Percentiles rank a stretch among this genome's conserved stretches.
Evolutionary conservation across 2,113 vertebrate species (phyloP).

Genomic region (Campylorhamphus procurvoides): DNA sequence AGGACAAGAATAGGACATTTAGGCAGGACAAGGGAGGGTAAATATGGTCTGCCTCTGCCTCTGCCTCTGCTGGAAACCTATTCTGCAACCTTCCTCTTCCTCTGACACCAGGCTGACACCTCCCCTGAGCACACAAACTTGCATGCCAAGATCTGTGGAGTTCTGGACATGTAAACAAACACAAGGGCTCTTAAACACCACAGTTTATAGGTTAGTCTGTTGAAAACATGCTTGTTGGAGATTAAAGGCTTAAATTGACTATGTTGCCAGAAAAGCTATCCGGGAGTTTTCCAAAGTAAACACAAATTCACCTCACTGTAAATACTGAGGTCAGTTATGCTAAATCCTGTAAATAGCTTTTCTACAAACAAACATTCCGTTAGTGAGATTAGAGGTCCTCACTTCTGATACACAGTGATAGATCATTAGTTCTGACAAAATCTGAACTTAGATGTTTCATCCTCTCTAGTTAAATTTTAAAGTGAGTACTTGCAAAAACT

Average conservation of each 20-base stretch:
- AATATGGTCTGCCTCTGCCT: neutral
- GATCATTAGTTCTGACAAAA: constrained; percentile 21
- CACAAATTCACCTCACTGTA: constrained; percentile 55
- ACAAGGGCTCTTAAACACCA: constrained; percentile 8
- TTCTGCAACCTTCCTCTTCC: neutral
- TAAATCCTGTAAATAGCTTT: constrained; percentile 67
- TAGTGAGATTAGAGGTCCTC: constrained; percentile 27
- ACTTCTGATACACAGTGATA: neutral
- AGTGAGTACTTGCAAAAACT: neutral
- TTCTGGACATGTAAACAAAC: constrained; percentile 53
- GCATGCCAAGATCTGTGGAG: neutral
- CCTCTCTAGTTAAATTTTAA: neutral
- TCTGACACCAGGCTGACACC: neutral
- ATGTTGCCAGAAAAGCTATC: constrained; percentile 13
- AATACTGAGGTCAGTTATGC: constrained; percentile 70
- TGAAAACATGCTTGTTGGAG: constrained; percentile 47
- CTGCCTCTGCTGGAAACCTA: neutral
- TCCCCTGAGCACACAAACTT: neutral
- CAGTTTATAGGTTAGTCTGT: constrained; percentile 39
- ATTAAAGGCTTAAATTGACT: constrained; percentile 69
- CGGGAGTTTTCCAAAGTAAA: constrained; percentile 66
- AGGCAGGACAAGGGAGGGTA: neutral
- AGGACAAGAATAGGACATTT: neutral
- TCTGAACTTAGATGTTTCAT: neutral
- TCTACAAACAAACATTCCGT: constrained; percentile 56